Base-by-base conservation (phyloP, 2,113 vertebrate genomes). In the Cromileptes altivelis region DNA sequence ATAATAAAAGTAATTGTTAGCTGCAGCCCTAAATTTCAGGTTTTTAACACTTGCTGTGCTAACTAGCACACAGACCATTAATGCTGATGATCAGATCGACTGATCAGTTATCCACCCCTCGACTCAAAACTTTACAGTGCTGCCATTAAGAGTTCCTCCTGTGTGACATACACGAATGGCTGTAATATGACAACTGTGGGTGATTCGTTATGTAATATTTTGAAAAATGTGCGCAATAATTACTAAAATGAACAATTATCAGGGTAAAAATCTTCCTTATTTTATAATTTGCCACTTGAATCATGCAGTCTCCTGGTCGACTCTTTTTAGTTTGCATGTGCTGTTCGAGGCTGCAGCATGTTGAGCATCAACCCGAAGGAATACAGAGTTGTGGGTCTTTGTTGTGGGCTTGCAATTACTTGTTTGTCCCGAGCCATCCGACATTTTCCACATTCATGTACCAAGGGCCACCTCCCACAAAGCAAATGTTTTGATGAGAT, bases 401-500 rank as follows among this genome's bases (percentile, higher is more conserved):
- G 55, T 75, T 27, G 57, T 52, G 9, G 55, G 18, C 18, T 6
- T 8, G n/a, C 33, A 64, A 42, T 56, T 56, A 52, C 47, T 56
- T 27, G 21, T 52, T n/a, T 2, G 11, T n/a, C 45, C 23, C 0
- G 13, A 30, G 17, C 42, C 47, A 33, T 57, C 27, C 2, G 27
- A 45, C 57, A 62, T 60, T 19, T 3, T 11, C 21, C 30, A n/a
- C 25, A 50, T 49, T 56, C 40, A 21, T 27, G 13, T 37, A 47
- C 58, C 75, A 52, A 58, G 6, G 37, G 50, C 45, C 19, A 21
- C n/a, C 55, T 37, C 25, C 74, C 37, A 60, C 53, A 60, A 50
- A 72, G 50, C 23, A 42, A 70, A 58, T 47, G 52, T 57, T 82
- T 55, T 67, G 42, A 77, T 71, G 65, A 63, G 17, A 70, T 67